Evolutionary conservation across 2,888 invertebrate genomes (phyloP).

Genomic region (Margaritifera margaritifera): DNA sequence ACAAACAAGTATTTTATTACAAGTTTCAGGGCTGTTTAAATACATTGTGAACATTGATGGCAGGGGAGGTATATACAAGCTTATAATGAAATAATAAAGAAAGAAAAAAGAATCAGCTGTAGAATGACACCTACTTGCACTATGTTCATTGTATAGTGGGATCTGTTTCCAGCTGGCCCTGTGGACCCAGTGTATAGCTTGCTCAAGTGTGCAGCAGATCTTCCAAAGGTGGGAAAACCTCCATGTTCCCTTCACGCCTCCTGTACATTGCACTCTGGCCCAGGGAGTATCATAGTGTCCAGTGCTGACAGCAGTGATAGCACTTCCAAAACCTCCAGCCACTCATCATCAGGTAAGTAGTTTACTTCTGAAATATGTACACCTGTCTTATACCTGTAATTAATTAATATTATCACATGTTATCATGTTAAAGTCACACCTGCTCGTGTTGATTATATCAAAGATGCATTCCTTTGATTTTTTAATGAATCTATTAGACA

Average conservation of each 20-base stretch:
- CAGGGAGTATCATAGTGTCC: background rate
- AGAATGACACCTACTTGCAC: too few species aligned
- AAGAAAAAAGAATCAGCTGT: too few species aligned
- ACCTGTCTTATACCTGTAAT: background rate
- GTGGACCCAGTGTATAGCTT: conserved; percentile 71
- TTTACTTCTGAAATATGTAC: background rate
- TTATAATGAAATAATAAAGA: too few species aligned
- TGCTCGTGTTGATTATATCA: too few species aligned
- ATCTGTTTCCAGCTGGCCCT: conserved; percentile 49
- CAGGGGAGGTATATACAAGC: too few species aligned
- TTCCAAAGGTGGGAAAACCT: conserved; percentile 55
- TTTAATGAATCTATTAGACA: too few species aligned
- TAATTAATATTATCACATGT: too few species aligned
- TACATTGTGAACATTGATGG: too few species aligned
- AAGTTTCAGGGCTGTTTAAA: too few species aligned
- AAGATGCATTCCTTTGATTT: too few species aligned
- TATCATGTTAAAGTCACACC: too few species aligned
- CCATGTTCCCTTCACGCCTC: conserved; percentile 40
- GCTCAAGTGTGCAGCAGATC: conserved; percentile 70
- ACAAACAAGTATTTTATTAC: too few species aligned
- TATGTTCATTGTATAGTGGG: background rate
- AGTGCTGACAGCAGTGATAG: conserved; percentile 58
- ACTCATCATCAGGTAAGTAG: conserved; percentile 63
- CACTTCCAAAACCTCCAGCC: conserved; percentile 63
- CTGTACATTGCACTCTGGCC: conserved; percentile 41